Conservation (phyloP, 2,113 vertebrate genomes). For the Herpetotheres cachinnans region DNA sequence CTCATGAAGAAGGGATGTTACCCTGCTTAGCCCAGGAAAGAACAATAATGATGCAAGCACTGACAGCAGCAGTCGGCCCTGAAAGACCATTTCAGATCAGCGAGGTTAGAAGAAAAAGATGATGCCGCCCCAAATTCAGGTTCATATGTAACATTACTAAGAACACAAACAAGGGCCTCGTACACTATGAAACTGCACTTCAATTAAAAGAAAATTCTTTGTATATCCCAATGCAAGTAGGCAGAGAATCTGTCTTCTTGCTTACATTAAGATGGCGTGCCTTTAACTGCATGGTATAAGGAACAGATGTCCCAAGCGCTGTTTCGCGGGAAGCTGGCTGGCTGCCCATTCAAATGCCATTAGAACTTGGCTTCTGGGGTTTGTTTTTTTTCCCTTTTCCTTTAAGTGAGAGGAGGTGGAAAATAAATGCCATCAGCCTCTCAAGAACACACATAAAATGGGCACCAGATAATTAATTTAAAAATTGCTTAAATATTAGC, state of each 20-base stretch:
- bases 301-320: slow-evolving; percentile 50
- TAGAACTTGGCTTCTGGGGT: slow-evolving; percentile 34
- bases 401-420: slow-evolving; percentile 18
- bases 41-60: background rate
- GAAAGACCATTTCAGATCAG: background rate
- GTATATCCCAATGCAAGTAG: background rate
- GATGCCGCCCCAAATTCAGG: background rate
- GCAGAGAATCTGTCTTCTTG: background rate
- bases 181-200: background rate
- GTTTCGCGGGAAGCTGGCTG: slow-evolving; percentile 11
- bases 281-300: background rate
- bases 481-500: slow-evolving; percentile 55
- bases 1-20: background rate
- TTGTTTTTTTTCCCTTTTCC: background rate
- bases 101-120: background rate
- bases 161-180: background rate
- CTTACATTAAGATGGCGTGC: background rate
- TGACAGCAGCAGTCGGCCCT: background rate
- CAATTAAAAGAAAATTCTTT: background rate
- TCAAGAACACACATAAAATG: slow-evolving; percentile 4
- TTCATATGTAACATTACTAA: background rate
- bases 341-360: slow-evolving; percentile 18
- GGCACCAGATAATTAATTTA: background rate
- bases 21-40: background rate
- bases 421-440: slow-evolving; percentile 23